Percentiles rank a stretch among this genome's conserved stretches.
Conservation (phyloP, 2,113 vertebrate genomes). For the Pavo muticus region DNA sequence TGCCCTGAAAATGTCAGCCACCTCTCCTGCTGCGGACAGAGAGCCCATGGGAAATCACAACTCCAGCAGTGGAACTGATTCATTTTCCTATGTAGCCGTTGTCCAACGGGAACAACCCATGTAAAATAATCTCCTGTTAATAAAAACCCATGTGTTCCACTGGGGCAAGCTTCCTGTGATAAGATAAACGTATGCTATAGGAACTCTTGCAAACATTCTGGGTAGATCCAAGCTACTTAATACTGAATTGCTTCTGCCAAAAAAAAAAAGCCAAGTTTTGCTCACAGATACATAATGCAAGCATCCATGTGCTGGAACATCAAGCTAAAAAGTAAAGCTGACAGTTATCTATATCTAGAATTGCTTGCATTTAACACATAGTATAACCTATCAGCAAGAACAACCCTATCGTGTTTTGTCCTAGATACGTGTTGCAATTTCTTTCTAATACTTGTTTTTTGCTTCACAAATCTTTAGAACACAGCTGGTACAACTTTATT, state of each 20-base stretch:
- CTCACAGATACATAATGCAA: neutral
- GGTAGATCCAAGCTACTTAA: neutral
- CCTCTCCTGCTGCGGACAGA: neutral
- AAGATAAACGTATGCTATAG: neutral
- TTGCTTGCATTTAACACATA: neutral
- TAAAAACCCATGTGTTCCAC: neutral
- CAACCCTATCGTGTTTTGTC: neutral
- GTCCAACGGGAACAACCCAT: neutral
- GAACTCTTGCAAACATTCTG: neutral
- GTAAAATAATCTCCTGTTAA: slow-evolving; percentile 6
- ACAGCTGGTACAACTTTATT: neutral
- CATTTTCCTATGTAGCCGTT: neutral
- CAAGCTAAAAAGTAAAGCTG: neutral
- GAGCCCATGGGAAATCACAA: neutral
- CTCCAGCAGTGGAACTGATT: neutral
- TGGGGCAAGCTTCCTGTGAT: neutral
- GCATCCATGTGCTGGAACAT: neutral
- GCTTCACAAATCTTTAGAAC: neutral
- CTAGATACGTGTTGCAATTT: neutral
- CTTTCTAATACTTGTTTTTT: neutral
- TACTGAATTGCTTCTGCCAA: neutral
- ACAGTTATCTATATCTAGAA: neutral
- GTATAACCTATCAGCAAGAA: neutral
- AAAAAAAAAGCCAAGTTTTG: neutral
- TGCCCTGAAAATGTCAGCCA: neutral